Evolutionary conservation across 2,797 vertebrate species (phyloP).

Genomic region (Phylloscopus collybita): DNA sequence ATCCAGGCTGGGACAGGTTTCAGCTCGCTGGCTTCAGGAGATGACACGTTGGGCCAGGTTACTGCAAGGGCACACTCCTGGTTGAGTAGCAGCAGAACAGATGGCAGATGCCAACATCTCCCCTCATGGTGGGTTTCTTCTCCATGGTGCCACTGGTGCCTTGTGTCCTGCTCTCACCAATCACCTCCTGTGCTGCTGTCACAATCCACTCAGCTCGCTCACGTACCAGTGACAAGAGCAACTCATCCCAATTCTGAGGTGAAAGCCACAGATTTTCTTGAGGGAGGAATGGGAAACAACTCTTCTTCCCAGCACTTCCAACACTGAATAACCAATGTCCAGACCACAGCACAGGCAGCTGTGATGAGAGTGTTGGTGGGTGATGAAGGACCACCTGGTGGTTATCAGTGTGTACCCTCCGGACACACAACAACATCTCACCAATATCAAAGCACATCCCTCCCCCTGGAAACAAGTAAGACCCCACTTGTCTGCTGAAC

Average conservation of each 20-base stretch:
- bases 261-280: not conserved
- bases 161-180: not conserved
- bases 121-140: not conserved
- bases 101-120: not conserved
- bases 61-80: not conserved
- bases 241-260: not conserved
- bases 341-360: not conserved
- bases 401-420: not conserved
- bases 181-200: not conserved
- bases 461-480: not conserved
- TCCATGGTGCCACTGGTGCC: not conserved
- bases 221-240: not conserved
- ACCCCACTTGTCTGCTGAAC: not conserved
- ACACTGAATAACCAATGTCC: not conserved
- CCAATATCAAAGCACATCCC: not conserved
- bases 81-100: not conserved
- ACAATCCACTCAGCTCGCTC: not conserved
- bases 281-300: not conserved
- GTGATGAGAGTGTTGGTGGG: rapidly evolving
- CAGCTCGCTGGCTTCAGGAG: not conserved
- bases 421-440: not conserved
- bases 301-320: not conserved
- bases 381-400: not conserved
- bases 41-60: rapidly evolving
- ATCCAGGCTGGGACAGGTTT: not conserved